Evolutionary conservation across 2,888 invertebrate genomes (phyloP), one percentile per base, ranked within the genome.

Genomic region (Synanthedon andrenaeformis): DNA sequence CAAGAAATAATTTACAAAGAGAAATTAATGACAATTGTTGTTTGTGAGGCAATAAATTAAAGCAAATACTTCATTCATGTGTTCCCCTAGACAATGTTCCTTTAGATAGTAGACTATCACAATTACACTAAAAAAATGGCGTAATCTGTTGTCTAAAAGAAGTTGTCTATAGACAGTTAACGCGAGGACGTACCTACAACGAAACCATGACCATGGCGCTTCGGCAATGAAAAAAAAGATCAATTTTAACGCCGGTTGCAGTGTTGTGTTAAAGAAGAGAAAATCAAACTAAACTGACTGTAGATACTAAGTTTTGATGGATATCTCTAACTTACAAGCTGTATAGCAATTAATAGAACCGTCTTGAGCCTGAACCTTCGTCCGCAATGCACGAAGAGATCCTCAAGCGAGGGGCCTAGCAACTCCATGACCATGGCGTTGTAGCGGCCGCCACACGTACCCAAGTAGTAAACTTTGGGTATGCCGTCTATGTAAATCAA

Each of bases 341-440:
- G 98, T 89, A 96, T 95, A 85, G 98, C 97, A 84, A 97, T 94
- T 95, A 96, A 95, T 81, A 97, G 93, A 84, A 98, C 98, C 81
- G 97, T 98, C 92, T 98, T 98, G 77, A 98, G 92, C 74, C 96
- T 93, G 91, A 99, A 99, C 90, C 95, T 94, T 78, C 99, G 92
- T 87, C 98, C 98, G 90, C 99, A 99, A 86, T 98, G 92, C 89
- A 99, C 99, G 91, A 99, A 99, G 70, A 99, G 93, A 89, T 99
- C 99, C 91, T 99, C 99, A 74, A 99, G 92, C 87, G 98, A 97
- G 79, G 99, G 98, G 74, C 99, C 99, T 82, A 99, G 92, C 78
- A 99, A 92, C 91, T 99, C 99, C 96, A 99, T 96, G 79, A 99
- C 99, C 89, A 99, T 92, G 77, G 99, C 99, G 91, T 99, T 99